A percentile compares a stretch with the other conserved stretches of the same genome.
These are phyloP conservation scores for Pristionchus pacificus DNA, from an alignment of 1,140 invertebrate genomes.

Conservation along the genomic window DNA sequence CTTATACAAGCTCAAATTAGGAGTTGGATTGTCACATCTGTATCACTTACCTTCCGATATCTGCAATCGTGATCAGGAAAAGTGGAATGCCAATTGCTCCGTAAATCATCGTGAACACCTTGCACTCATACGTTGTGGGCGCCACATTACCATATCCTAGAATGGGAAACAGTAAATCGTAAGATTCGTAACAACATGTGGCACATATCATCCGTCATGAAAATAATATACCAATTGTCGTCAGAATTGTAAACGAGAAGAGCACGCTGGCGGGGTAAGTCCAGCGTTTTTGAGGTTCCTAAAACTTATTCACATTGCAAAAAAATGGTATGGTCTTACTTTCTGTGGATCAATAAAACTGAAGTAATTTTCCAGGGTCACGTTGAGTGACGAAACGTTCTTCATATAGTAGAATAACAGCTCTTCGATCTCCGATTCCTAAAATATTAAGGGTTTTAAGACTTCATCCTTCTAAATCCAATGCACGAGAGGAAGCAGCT, in stretches of 20 bases:
- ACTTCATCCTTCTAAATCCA: no score
- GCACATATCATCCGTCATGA: not conserved
- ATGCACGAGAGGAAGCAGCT: not conserved
- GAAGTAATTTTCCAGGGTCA: conserved; percentile 46
- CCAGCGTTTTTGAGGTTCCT: conserved; percentile 43
- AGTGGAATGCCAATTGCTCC: conserved; percentile 50
- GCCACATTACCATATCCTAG: conserved; percentile 49
- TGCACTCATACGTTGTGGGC: conserved; percentile 43
- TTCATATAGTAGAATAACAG: conserved; percentile 38
- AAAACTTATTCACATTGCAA: not conserved
- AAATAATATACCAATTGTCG: conserved; percentile 37
- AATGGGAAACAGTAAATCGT: no score
- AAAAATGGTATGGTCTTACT: no score
- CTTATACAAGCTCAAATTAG: no score
- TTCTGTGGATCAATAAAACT: conserved; percentile 33
- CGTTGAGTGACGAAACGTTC: conserved; percentile 41
- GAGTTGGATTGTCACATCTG: no score
- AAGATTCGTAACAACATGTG: no score
- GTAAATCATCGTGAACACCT: conserved; percentile 53
- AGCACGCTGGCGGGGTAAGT: conserved; percentile 45
- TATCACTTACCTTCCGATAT: conserved; percentile 51
- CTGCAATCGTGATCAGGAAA: conserved; percentile 52
- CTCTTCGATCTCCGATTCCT: conserved; percentile 41
- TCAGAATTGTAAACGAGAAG: conserved; percentile 51
- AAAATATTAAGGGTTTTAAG: conserved; percentile 17